Conservation (phyloP, 2,113 vertebrate genomes). For the Bubo scandiacus region DNA sequence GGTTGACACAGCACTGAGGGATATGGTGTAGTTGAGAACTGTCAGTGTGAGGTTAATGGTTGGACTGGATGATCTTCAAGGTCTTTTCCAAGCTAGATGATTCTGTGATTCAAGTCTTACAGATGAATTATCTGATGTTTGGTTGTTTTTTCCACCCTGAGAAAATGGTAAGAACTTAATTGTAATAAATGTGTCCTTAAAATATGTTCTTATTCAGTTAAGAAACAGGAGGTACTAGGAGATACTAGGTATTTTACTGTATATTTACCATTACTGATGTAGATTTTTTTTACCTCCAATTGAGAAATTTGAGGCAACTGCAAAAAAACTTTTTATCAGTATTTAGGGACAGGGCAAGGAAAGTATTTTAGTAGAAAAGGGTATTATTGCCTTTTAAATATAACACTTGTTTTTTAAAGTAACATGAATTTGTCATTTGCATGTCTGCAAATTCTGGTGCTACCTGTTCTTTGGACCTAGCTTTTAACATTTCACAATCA, state of each 20-base stretch:
- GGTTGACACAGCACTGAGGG: too few species aligned
- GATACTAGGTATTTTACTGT: background rate
- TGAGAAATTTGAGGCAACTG: background rate
- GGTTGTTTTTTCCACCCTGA: background rate
- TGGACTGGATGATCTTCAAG: too few species aligned
- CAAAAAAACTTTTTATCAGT: background rate
- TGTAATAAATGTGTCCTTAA: background rate
- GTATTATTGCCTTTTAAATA: background rate
- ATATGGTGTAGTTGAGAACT: too few species aligned
- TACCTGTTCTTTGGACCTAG: background rate
- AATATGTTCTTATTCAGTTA: background rate
- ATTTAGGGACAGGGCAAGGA: background rate
- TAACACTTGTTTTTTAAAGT: background rate
- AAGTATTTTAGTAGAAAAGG: background rate
- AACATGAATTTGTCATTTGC: background rate
- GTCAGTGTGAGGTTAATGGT: too few species aligned
- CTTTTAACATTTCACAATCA: background rate
- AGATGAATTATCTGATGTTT: background rate
- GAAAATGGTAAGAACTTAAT: background rate
- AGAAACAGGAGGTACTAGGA: background rate
- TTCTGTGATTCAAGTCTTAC: background rate
- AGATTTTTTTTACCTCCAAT: background rate
- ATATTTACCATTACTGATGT: background rate
- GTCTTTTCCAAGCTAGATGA: too few species aligned
- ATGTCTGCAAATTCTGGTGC: background rate